Evolutionary conservation across 1,140 invertebrate genomes (phyloP).

Genomic region (Delia radicum): DNA sequence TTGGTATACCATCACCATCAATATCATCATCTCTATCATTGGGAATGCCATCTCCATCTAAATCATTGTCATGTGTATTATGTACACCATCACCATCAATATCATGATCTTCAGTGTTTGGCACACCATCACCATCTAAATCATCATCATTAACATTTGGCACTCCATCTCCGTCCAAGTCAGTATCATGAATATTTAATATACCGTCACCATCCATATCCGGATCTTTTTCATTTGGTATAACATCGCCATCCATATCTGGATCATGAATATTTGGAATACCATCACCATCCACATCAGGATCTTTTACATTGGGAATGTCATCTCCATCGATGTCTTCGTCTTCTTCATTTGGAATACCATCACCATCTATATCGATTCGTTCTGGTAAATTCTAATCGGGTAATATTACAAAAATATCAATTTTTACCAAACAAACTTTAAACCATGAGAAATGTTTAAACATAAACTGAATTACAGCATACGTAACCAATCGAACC

Average conservation of each 20-base stretch:
- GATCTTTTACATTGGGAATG: constrained; percentile 39
- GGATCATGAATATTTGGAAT: constrained; percentile 32
- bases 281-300: constrained; percentile 37
- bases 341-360: constrained; percentile 50
- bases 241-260: constrained; percentile 29
- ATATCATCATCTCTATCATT: constrained; percentile 51
- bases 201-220: constrained; percentile 31
- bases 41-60: constrained; percentile 56
- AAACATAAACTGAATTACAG: too few species aligned
- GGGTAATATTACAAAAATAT: not conserved
- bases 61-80: constrained; percentile 49
- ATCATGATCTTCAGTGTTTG: constrained; percentile 42
- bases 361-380: constrained; percentile 47
- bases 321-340: constrained; percentile 54
- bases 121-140: constrained; percentile 42
- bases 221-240: constrained; percentile 26
- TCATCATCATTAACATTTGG: constrained; percentile 36
- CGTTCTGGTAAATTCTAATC: constrained; percentile 39
- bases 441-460: too few species aligned
- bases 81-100: constrained; percentile 54
- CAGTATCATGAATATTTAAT: constrained; percentile 23
- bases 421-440: not conserved
- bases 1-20: constrained; percentile 49
- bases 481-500: too few species aligned
- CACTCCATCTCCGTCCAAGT: constrained; percentile 44